phyloP scores from a whole-genome alignment of 2,797 vertebrate species.

The Pseudomugil tenellus region DNA sequence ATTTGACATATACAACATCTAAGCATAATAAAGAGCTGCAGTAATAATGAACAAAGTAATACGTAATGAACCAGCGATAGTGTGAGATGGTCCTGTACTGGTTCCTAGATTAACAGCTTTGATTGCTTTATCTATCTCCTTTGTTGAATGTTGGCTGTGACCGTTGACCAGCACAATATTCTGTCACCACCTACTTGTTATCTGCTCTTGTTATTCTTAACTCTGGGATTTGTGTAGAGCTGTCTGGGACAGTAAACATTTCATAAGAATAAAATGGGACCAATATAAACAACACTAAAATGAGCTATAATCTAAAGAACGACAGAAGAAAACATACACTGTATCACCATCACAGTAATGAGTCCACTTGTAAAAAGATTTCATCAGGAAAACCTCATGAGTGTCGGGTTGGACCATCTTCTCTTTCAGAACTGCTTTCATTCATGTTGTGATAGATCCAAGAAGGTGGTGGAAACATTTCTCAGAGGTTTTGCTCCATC shows the following conservation, averaged over 20 bases:
- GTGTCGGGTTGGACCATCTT: too few species aligned
- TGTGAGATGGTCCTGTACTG: neutral
- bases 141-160: conserved; percentile 24
- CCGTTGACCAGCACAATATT: conserved; percentile 28
- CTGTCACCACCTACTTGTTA: neutral
- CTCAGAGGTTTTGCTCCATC: too few species aligned
- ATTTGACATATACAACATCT: too few species aligned
- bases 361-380: too few species aligned
- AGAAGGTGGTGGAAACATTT: too few species aligned
- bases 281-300: neutral
- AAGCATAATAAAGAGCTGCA: neutral
- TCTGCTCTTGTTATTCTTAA: too few species aligned
- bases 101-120: conserved; percentile 6
- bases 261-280: neutral
- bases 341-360: too few species aligned
- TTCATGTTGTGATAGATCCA: too few species aligned
- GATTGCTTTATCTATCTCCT: conserved; percentile 28
- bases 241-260: neutral
- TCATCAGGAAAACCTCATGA: too few species aligned
- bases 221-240: neutral
- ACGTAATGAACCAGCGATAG: neutral
- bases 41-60: neutral
- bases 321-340: neutral
- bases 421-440: too few species aligned
- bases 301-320: neutral